Conservation (phyloP, 2,113 vertebrate genomes). For the Anarrhichthys ocellatus region DNA sequence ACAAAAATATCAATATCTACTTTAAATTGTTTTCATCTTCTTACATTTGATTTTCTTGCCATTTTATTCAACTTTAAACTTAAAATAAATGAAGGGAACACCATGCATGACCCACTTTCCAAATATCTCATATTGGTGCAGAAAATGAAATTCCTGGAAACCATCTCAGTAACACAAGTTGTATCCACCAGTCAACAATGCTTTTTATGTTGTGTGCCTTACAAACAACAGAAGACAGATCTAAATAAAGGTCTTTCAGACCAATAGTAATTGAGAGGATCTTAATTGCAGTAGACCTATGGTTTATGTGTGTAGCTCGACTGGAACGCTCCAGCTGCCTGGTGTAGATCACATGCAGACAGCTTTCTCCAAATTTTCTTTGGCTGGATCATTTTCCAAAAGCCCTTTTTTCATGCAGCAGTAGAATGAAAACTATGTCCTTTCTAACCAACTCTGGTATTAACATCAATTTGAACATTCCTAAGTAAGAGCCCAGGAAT, state of each 20-base stretch:
- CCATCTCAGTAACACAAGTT: not conserved
- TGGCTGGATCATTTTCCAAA: constrained; percentile 74
- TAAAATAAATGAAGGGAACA: not conserved
- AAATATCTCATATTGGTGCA: not conserved
- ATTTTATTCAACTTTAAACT: not conserved
- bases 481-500: constrained; percentile 62
- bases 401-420: constrained; percentile 61
- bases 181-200: not conserved
- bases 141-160: constrained; percentile 24
- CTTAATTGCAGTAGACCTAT: constrained; percentile 58
- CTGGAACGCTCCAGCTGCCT: constrained; percentile 40
- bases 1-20: not conserved
- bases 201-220: constrained; percentile 19
- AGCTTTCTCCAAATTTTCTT: constrained; percentile 64
- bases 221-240: constrained; percentile 47
- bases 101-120: not conserved
- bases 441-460: constrained; percentile 79
- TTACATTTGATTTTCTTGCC: not conserved
- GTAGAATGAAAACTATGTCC: constrained; percentile 75
- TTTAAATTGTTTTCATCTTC: not conserved
- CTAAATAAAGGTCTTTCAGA: constrained; percentile 53
- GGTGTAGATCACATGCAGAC: constrained; percentile 50
- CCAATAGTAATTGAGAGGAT: constrained; percentile 58
- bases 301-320: constrained; percentile 58
- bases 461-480: constrained; percentile 79